phyloP scores from a whole-genome alignment of 2,888 invertebrate genomes.

The Pandemis corylana region DNA sequence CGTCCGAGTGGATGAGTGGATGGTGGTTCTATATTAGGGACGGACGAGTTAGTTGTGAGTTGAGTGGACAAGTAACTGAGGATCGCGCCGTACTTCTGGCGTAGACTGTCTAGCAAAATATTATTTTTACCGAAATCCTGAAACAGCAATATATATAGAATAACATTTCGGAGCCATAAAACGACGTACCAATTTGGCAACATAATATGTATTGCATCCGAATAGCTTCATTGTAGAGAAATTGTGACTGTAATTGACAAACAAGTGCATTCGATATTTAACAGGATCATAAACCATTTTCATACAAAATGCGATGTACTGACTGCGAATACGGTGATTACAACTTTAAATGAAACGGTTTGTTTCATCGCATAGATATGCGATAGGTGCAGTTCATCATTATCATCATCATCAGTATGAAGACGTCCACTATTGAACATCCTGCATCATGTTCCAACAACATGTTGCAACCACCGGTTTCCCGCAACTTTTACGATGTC shows the following conservation, averaged over 20 bases:
- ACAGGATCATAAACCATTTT: background rate
- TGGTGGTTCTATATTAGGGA: background rate
- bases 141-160: slow-evolving; percentile 10
- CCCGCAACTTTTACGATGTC: too few species aligned
- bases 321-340: background rate
- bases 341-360: background rate
- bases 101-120: slow-evolving; percentile 25
- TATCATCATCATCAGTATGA: too few species aligned
- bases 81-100: background rate
- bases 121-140: slow-evolving; percentile 16
- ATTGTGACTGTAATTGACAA: background rate
- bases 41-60: background rate
- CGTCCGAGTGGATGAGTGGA: too few species aligned
- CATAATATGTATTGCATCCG: background rate
- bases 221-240: background rate
- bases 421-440: too few species aligned
- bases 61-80: slow-evolving; percentile 27
- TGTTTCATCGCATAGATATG: background rate
- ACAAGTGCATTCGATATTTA: background rate
- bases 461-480: too few species aligned
- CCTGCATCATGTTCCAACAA: too few species aligned
- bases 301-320: background rate
- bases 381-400: too few species aligned
- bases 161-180: slow-evolving; percentile 7
- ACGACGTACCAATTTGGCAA: background rate